Evolutionary conservation across 2,797 vertebrate genomes (phyloP), one percentile per base, ranked within the genome.

Genomic region (Melopsittacus undulatus): DNA sequence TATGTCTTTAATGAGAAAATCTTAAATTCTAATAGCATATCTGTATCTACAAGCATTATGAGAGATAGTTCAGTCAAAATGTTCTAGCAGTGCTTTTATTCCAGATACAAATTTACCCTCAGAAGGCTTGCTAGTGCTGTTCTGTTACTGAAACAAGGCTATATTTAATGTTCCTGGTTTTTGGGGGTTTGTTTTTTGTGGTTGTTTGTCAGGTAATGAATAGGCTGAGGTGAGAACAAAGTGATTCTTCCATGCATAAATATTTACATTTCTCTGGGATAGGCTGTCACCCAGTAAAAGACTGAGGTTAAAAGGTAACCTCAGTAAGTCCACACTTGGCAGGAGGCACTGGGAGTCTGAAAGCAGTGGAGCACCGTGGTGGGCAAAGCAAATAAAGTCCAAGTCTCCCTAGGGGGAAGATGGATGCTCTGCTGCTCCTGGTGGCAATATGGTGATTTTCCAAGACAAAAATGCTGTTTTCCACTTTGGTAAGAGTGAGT

Each of bases 1-100:
- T 36, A 30, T 51, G 9, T 63, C 79, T 74, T 85, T 94, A 80
- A 76, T n/a, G 19, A 86, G 34, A 86, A 77, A 87, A 80, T 64
- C 16, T 75, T 77, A 43, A 91, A 49, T 85, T 63, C 64, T 49
- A 34, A n/a, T 57, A 86, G 15, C n/a, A 75, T 75, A 59, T 84
- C 34, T 54, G 4, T 52, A 30, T 75, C 38, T 70, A 30, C 68
- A 77, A 95, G 36, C 36, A 56, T 46, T 54, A 30, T 11, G 42
- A 83, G 14, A 56, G 46, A 40, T 61, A 59, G 23, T 38, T 91
- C 36, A 68, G 16, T 34, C 30, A 54, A 78, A 75, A 59, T 72
- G 13, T n/a, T 68, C 76, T 38, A 69, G 46, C 19, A 46, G 17
- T 40, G 15, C 8, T 83, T 86, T 74, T 43, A 54, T 91, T 79